A percentile compares a stretch with the other conserved stretches of the same genome.
These are phyloP conservation scores for Pseudococcus jackbeardsleyi DNA, from an alignment of 2,888 invertebrate species.

Conservation along the genomic window DNA sequence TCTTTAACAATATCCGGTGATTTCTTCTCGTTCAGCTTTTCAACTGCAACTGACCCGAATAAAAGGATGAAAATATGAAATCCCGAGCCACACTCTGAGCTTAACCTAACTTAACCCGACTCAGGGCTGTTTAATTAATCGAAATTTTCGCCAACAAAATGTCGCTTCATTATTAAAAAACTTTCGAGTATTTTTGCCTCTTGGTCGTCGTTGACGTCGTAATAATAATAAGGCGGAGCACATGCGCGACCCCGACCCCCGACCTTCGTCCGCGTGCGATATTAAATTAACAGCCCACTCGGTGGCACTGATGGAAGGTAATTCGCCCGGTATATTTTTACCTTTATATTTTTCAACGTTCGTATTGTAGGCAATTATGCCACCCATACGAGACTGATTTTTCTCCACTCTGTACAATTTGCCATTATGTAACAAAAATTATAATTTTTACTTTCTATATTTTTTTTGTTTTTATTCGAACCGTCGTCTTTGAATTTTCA, in stretches of 20 bases:
- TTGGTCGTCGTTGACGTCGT: not conserved
- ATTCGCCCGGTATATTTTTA: not conserved
- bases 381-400: not conserved
- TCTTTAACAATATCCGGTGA: too few species aligned
- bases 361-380: conserved; percentile 14
- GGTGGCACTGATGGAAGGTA: conserved; percentile 24
- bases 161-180: conserved; percentile 37
- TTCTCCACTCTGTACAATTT: not conserved
- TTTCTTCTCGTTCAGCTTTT: too few species aligned
- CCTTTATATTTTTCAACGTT: not conserved
- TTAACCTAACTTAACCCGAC: not conserved
- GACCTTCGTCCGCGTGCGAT: not conserved
- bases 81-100: not conserved
- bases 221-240: not conserved
- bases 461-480: not conserved
- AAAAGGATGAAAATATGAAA: not conserved
- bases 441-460: conserved; percentile 32
- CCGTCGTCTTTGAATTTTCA: not conserved
- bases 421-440: not conserved
- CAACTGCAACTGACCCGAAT: too few species aligned
- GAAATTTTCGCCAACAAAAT: conserved; percentile 11
- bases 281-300: conserved; percentile 25
- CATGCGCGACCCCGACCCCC: conserved; percentile 4
- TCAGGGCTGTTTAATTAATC: not conserved
- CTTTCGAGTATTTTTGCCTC: conserved; percentile 16